Conservation (phyloP, 2,113 vertebrate species). For the Ciconia boyciana region DNA sequence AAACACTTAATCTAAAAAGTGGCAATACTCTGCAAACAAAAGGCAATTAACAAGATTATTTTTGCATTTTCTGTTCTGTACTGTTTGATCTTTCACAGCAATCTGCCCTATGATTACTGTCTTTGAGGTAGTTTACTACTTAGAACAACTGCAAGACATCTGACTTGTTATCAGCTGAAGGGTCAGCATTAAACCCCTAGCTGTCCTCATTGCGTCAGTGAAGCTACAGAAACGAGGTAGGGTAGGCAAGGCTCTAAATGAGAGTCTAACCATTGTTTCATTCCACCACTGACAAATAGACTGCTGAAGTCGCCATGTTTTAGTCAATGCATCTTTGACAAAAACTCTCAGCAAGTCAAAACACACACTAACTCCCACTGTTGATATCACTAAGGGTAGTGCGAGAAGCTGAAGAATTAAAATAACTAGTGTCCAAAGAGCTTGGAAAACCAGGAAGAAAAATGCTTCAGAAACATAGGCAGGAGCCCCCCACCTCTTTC, state of each 20-base stretch:
- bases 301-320: background rate
- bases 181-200: background rate
- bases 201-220: rapidly evolving
- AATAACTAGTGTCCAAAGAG: background rate
- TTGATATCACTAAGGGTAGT: background rate
- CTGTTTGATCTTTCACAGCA: background rate
- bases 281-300: background rate
- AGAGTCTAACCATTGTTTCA: background rate
- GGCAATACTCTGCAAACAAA: background rate
- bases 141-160: background rate
- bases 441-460: background rate
- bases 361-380: background rate
- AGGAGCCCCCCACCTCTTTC: background rate
- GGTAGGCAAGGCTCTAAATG: background rate
- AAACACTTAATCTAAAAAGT: background rate
- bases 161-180: background rate
- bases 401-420: background rate
- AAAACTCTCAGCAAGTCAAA: background rate
- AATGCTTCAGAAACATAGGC: background rate
- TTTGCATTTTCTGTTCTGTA: background rate
- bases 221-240: rapidly evolving
- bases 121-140: background rate
- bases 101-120: background rate
- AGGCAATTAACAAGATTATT: background rate
- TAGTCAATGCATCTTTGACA: background rate